Evolutionary conservation across 2,888 invertebrate species (phyloP).

Genomic region (Oxyscelio sp.): DNA sequence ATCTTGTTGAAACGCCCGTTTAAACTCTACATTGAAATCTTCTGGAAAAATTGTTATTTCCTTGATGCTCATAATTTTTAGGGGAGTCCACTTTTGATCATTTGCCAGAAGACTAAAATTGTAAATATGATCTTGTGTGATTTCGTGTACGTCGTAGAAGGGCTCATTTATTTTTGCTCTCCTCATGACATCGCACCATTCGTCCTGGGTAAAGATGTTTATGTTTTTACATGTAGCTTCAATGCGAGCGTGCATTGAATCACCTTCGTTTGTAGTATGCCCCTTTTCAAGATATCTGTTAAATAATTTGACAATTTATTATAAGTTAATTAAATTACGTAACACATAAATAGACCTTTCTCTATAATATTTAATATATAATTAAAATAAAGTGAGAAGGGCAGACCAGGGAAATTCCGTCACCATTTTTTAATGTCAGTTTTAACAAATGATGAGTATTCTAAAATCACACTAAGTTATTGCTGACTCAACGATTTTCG

Average conservation of each 20-base stretch:
- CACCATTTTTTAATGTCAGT: too few species aligned
- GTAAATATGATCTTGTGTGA: not conserved
- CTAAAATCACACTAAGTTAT: too few species aligned
- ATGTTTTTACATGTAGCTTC: constrained; percentile 11
- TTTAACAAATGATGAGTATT: too few species aligned
- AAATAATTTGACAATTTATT: too few species aligned
- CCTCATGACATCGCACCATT: constrained; percentile 11
- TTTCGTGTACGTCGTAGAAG: not conserved
- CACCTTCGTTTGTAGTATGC: constrained; percentile 17
- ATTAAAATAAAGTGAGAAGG: too few species aligned
- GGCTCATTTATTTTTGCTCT: constrained; percentile 6
- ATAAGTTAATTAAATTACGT: too few species aligned
- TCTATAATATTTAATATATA: too few species aligned
- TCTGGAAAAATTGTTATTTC: constrained; percentile 1
- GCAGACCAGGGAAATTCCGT: too few species aligned
- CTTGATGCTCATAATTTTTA: not conserved
- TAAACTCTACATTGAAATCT: not conserved
- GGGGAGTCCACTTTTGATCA: constrained; percentile 12
- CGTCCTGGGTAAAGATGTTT: not conserved
- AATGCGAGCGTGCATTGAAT: constrained; percentile 26
- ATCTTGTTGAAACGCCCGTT: not conserved
- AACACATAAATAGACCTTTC: too few species aligned
- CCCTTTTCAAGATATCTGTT: constrained; percentile 20
- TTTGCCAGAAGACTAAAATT: constrained; percentile 7
- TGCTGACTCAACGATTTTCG: too few species aligned